These are phyloP conservation scores for Urechis unicinctus DNA, from an alignment of 2,888 invertebrate genomes.

Conservation along the genomic window DNA sequence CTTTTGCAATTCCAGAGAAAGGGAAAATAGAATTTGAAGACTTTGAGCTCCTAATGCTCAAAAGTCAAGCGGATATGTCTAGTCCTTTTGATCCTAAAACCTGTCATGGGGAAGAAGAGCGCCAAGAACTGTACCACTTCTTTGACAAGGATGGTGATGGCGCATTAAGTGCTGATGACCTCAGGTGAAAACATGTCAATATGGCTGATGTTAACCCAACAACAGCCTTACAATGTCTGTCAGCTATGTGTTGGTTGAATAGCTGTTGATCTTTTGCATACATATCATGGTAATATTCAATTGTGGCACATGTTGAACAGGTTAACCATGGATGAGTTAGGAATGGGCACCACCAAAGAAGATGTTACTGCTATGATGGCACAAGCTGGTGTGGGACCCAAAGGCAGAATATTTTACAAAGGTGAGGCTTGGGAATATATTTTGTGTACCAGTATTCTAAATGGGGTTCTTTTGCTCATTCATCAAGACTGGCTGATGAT, in stretches of 20 bases:
- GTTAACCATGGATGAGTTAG: constrained; percentile 7
- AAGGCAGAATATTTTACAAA: constrained; percentile 10
- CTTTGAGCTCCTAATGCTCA: not conserved
- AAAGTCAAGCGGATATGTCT: not conserved
- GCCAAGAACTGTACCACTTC: constrained; percentile 11
- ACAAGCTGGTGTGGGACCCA: constrained; percentile 8
- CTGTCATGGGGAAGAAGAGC: constrained; percentile 7
- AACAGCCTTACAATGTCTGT: too few species aligned
- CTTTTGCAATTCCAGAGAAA: not conserved
- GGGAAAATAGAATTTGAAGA: constrained; percentile 5
- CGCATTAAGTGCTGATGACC: constrained; percentile 11
- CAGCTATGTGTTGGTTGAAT: too few species aligned
- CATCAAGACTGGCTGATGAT: too few species aligned
- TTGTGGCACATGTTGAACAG: too few species aligned
- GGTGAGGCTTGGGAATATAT: too few species aligned
- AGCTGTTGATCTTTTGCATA: too few species aligned
- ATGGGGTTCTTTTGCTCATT: too few species aligned
- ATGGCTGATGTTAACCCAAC: too few species aligned
- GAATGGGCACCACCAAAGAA: constrained; percentile 1
- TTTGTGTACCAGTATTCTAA: too few species aligned
- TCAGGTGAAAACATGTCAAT: too few species aligned
- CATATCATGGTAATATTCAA: too few species aligned
- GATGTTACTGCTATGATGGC: constrained; percentile 7
- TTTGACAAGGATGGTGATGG: constrained; percentile 19
- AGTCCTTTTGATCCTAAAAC: not conserved